Conservation (phyloP, 2,888 invertebrate species). For the Nemapogon koenigi region DNA sequence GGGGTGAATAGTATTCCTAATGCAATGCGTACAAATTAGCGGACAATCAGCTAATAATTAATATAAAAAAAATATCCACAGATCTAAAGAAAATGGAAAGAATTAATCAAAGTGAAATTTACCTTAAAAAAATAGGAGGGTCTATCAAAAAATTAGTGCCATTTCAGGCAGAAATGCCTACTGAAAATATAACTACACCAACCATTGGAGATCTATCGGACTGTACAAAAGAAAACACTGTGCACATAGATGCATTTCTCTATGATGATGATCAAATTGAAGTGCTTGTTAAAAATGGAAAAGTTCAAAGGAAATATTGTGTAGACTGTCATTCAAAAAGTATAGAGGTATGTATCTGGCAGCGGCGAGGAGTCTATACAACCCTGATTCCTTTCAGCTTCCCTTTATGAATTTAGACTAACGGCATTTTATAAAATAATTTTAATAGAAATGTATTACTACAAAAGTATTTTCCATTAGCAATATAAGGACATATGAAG, state of each 20-base stretch:
- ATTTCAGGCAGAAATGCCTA: constrained; percentile 40
- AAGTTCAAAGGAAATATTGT: constrained; percentile 40
- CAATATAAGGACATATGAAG: no score
- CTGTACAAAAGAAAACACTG: constrained; percentile 55
- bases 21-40: no score
- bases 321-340: constrained; percentile 42
- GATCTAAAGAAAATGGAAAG: constrained; percentile 35
- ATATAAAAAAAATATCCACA: no score
- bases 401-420: no score
- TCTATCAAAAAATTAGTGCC: constrained; percentile 41
- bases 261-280: constrained; percentile 71
- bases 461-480: no score
- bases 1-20: no score
- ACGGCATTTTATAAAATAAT: no score
- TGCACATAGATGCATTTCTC: constrained; percentile 74
- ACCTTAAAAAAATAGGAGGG: constrained; percentile 35
- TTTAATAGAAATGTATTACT: no score
- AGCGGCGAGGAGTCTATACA: no score
- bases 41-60: no score
- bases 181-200: constrained; percentile 45
- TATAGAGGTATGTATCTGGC: constrained; percentile 35
- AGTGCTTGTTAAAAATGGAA: constrained; percentile 33
- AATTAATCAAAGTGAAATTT: constrained; percentile 29
- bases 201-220: constrained; percentile 54
- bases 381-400: no score